These are phyloP conservation scores for Chymomyza procnemis DNA, from an alignment of 2,888 invertebrate species.

Conservation along the genomic window DNA sequence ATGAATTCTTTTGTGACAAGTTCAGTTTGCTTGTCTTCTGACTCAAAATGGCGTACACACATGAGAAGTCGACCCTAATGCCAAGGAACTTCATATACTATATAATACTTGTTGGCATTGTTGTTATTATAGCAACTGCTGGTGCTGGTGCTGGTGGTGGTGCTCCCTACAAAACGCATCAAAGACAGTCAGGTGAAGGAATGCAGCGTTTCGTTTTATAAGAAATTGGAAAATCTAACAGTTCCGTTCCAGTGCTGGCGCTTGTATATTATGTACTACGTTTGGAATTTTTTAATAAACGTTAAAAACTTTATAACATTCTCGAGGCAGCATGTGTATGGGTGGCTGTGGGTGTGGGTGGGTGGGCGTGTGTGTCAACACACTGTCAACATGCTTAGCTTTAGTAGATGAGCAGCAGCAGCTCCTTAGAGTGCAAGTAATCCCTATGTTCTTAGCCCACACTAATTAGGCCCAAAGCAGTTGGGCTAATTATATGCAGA, in stretches of 20 bases:
- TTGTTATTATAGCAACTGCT: not conserved
- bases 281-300: constrained; percentile 68
- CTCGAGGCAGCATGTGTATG: constrained; percentile 18
- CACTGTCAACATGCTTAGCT: not conserved
- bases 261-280: constrained; percentile 53
- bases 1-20: constrained; percentile 73
- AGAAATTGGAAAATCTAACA: constrained; percentile 68
- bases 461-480: constrained; percentile 66
- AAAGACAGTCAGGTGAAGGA: constrained; percentile 72
- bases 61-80: not conserved
- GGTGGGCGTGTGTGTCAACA: not conserved
- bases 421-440: not conserved
- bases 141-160: not conserved
- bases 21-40: constrained; percentile 44
- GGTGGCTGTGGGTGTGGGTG: too few species aligned
- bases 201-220: constrained; percentile 62
- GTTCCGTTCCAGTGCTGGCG: constrained; percentile 27
- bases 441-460: too few species aligned
- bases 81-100: constrained; percentile 44
- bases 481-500: constrained; percentile 63
- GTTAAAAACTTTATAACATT: constrained; percentile 71
- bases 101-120: not conserved
- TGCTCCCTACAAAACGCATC: constrained; percentile 40
- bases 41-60: constrained; percentile 7
- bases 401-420: too few species aligned